A percentile compares a stretch with the other conserved stretches of the same genome.
Conservation (phyloP, 2,888 invertebrate species). For the Cyclophora punctaria region DNA sequence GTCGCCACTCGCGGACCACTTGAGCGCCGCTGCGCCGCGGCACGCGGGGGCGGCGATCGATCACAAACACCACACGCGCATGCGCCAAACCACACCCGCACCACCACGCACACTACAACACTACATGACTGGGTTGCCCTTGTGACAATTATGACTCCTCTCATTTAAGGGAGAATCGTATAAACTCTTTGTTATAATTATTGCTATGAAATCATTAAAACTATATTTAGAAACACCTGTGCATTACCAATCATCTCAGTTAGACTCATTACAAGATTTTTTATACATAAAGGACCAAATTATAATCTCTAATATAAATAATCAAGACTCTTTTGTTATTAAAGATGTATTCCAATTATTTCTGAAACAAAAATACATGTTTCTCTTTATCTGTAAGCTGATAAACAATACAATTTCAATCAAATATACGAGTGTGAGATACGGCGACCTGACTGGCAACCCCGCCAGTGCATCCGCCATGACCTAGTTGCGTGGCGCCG, state of each 20-base stretch:
- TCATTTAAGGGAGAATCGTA: background rate
- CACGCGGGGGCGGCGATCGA: conserved; percentile 56
- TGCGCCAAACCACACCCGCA: conserved; percentile 30
- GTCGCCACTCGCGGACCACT: conserved; percentile 59
- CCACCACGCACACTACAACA: conserved; percentile 10
- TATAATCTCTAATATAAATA: too few relatives aligned
- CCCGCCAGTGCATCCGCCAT: conserved; percentile 49
- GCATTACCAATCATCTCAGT: too few relatives aligned
- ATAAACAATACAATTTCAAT: too few relatives aligned
- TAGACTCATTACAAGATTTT: too few relatives aligned
- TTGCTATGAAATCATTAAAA: too few relatives aligned
- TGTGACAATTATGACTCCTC: background rate
- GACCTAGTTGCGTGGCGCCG: conserved; percentile 51
- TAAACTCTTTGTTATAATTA: too few relatives aligned
- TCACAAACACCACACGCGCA: conserved; percentile 31
- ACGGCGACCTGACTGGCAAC: conserved; percentile 9
- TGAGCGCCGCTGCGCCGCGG: conserved; percentile 47
- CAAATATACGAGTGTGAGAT: background rate
- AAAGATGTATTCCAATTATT: too few relatives aligned
- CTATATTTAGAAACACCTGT: too few relatives aligned
- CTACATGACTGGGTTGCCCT: background rate
- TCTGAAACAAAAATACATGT: too few relatives aligned
- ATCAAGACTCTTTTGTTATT: too few relatives aligned
- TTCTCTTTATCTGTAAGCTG: too few relatives aligned
- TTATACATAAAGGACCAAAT: too few relatives aligned